Base-by-base conservation (phyloP, 2,888 invertebrate species). In the Stegana nigrithorax region DNA sequence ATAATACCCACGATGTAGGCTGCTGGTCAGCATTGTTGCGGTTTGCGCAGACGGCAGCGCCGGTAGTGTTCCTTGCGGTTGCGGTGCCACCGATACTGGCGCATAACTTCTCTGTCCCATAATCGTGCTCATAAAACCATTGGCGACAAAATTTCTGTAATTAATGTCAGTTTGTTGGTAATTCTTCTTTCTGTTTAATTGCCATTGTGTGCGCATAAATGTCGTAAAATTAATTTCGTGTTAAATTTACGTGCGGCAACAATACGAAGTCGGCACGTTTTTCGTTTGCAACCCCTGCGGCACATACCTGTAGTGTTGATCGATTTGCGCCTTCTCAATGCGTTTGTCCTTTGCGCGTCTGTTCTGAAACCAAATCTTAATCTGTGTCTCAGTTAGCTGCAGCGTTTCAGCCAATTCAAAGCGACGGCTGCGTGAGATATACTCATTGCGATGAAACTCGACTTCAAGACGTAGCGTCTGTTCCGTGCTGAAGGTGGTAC, bases 331-430 rank as follows among this genome's bases (percentile, higher is more conserved):
- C 81, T 97, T 97, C 83, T 97, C 97, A 70, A 97, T 95, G 68
- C 97, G 88, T 86, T 97, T 97, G 84, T 97, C 97, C 86, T 97
- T 97, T 23, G 97, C 97, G 72, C 97, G 89, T 68, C 97, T 89
- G 86, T 97, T 97, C 87, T 97, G 97, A 85, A 97, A 97, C 92
- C 92, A 92, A 64, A 94, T 94, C 85, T 94, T 94, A 72, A 94
- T 93, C 86, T 94, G 89, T 0, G 93, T 94, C 83, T 94, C 94
- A 0, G 92, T 91, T 21, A 91, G 86, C 53, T 86, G 85, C 45
- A 94, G 84, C 3, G 89, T 86, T 80, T 91, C 91, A 0, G 94
- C 94, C 67, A 94, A 85, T 83, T 94, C 93, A 80, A 92, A 93
- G 68, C 94, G 87, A 76, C 95, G 87, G 29, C 94, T 92, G 65